Percentiles rank a stretch among this genome's conserved stretches.
Evolutionary conservation across 2,888 invertebrate genomes (phyloP).

Genomic region (Podabrus alpinus): DNA sequence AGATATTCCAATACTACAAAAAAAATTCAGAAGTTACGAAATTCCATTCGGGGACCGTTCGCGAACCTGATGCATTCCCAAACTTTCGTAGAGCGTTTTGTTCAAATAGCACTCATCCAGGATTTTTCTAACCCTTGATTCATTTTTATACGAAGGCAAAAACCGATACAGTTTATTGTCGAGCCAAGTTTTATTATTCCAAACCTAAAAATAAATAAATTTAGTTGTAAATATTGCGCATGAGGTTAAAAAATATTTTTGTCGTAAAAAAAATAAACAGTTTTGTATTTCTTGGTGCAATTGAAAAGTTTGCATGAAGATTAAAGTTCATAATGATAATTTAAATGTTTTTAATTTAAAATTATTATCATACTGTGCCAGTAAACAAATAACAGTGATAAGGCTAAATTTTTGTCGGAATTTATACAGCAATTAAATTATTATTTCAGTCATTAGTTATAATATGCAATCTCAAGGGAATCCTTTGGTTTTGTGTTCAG

Average conservation of each 20-base stretch:
- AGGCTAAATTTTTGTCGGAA: not conserved
- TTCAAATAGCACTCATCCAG: constrained; percentile 29
- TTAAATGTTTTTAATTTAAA: not conserved
- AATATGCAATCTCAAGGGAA: not conserved
- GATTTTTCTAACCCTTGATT: constrained; percentile 22
- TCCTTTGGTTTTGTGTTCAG: not conserved
- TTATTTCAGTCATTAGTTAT: not conserved
- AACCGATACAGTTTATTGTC: constrained; percentile 20
- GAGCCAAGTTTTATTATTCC: constrained; percentile 38
- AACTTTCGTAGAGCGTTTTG: constrained; percentile 23
- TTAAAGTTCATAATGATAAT: not conserved
- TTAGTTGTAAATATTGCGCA: not conserved
- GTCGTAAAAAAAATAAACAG: no score
- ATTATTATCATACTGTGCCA: not conserved
- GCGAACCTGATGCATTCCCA: constrained; percentile 28
- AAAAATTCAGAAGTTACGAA: not conserved
- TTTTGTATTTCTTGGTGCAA: not conserved
- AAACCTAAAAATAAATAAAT: constrained; percentile 25
- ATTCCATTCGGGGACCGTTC: not conserved
- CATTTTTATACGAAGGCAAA: constrained; percentile 5
- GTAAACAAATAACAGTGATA: not conserved
- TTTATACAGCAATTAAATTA: not conserved
- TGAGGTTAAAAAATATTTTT: not conserved
- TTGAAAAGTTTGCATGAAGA: not conserved
- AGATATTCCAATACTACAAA: constrained; percentile 6